Conservation (phyloP, 2,797 vertebrate species). For the Zalophus californianus region DNA sequence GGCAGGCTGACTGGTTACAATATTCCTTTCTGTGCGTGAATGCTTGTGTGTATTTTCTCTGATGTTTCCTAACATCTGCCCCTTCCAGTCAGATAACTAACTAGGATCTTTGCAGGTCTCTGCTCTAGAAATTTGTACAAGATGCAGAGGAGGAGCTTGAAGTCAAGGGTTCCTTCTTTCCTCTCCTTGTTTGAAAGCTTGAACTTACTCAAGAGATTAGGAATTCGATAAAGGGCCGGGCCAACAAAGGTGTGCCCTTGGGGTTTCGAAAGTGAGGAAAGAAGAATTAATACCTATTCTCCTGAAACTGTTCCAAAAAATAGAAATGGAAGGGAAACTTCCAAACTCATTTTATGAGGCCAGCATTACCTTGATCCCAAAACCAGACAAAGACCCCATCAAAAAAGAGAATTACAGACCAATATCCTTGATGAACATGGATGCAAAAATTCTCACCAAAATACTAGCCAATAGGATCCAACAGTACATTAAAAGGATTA, state of each 20-base stretch:
- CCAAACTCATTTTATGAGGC: too few species aligned
- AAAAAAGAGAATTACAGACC: too few species aligned
- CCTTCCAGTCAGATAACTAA: not conserved
- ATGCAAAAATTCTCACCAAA: too few species aligned
- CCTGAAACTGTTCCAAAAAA: too few species aligned
- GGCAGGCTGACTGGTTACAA: accelerated
- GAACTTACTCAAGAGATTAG: not conserved
- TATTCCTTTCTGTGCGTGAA: not conserved
- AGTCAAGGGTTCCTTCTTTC: not conserved
- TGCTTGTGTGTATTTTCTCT: not conserved
- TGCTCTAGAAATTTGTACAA: not conserved
- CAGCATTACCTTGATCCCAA: too few species aligned
- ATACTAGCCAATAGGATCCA: too few species aligned
- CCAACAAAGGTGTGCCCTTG: not conserved
- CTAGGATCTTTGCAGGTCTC: not conserved
- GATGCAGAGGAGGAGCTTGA: not conserved
- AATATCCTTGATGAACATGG: too few species aligned
- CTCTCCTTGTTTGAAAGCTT: not conserved
- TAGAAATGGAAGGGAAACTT: too few species aligned
- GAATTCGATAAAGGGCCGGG: not conserved
- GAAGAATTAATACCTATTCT: too few species aligned
- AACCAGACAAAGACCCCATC: too few species aligned
- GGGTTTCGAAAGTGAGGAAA: not conserved
- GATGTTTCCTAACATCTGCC: not conserved
- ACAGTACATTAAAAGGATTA: too few species aligned